Conservation (phyloP, 2,797 vertebrate species). For the Malacoctenus gilli region DNA sequence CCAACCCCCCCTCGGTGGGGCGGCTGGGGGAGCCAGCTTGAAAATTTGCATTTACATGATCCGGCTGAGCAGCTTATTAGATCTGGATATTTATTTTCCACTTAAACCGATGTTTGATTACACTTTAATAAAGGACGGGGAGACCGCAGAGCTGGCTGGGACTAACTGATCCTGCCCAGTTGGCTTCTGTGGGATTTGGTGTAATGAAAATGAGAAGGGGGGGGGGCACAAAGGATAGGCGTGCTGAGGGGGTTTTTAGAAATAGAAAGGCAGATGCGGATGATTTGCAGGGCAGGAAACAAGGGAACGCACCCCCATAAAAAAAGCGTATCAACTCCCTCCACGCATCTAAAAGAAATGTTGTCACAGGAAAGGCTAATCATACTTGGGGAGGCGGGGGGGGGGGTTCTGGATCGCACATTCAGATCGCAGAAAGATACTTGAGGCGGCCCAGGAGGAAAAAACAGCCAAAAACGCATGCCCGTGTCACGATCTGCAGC, state of each 20-base stretch:
- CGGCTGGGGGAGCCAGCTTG: conserved; percentile 93
- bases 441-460: conserved; percentile 27
- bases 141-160: conserved; percentile 84
- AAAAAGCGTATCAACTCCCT: conserved; percentile 41
- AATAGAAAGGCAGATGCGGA: conserved; percentile 55
- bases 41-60: conserved; percentile 99
- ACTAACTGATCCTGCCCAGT: conserved; percentile 87
- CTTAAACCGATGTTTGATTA: conserved; percentile 97
- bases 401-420: conserved; percentile 39
- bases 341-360: conserved; percentile 43
- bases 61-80: conserved; percentile 98
- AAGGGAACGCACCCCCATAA: conserved; percentile 27
- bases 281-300: conserved; percentile 50
- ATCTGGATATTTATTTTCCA: conserved; percentile 99
- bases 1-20: conserved; percentile 90
- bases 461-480: conserved; percentile 36
- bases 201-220: conserved; percentile 86
- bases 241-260: conserved; percentile 83
- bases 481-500: conserved; percentile 35
- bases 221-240: conserved; percentile 78
- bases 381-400: conserved; percentile 51
- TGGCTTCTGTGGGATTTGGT: conserved; percentile 86
- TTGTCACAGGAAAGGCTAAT: conserved; percentile 34
- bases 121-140: conserved; percentile 93
- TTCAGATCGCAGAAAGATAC: conserved; percentile 38